Evolutionary conservation across 2,797 vertebrate species (phyloP).

Genomic region (Varecia variegata): DNA sequence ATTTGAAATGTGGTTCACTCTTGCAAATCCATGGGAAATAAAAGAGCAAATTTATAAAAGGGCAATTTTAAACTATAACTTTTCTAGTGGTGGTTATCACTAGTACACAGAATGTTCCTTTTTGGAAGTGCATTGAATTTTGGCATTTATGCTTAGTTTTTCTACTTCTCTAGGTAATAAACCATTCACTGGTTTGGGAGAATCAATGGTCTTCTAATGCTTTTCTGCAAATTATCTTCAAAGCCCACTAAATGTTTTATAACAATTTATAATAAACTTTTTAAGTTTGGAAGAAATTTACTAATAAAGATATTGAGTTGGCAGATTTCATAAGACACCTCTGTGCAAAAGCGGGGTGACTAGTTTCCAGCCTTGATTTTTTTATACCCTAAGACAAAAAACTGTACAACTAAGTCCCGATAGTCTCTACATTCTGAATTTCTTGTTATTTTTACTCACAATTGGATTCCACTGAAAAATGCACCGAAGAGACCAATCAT

Average conservation of each 20-base stretch:
- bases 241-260: not conserved
- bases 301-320: not conserved
- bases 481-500: constrained; percentile 98
- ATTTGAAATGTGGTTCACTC: constrained; percentile 15
- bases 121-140: not conserved
- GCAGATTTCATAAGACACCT: not conserved
- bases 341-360: not conserved
- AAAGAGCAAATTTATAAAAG: not conserved
- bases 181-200: not conserved
- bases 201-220: not conserved
- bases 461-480: constrained; percentile 97
- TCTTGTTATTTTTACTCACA: constrained; percentile 88
- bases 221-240: constrained; percentile 35
- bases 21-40: not conserved
- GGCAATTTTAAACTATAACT: not conserved
- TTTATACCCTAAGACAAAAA: not conserved
- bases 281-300: constrained; percentile 9
- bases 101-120: not conserved
- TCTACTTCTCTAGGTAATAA: not conserved
- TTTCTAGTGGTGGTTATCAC: not conserved
- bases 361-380: constrained; percentile 2
- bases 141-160: not conserved
- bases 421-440: not conserved
- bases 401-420: not conserved
- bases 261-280: not conserved